Percentiles rank a stretch among this genome's conserved stretches.
Conservation (phyloP, 2,797 vertebrate species). For the Helostoma temminkii region DNA sequence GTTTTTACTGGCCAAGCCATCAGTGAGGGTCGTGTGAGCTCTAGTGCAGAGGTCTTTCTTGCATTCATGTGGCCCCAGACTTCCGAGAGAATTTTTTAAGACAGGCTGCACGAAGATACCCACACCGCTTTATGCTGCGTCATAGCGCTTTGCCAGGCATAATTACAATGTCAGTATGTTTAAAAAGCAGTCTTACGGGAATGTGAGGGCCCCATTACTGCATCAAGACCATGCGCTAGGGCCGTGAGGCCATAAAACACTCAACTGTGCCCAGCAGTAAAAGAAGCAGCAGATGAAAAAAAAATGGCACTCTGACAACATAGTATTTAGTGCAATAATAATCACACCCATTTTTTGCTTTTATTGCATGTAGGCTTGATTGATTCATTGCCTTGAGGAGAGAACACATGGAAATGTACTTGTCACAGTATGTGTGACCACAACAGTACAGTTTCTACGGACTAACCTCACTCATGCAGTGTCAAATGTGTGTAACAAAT, state of each 20-base stretch:
- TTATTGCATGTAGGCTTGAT: conserved; percentile 77
- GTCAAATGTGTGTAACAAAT: not conserved
- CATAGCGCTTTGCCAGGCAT: conserved; percentile 65
- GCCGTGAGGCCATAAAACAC: conserved; percentile 74
- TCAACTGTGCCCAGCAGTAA: conserved; percentile 77
- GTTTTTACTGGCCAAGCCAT: conserved; percentile 67
- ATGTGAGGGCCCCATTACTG: conserved; percentile 71
- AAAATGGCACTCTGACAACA: conserved; percentile 66
- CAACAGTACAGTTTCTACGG: conserved; percentile 58
- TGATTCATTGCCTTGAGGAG: conserved; percentile 73
- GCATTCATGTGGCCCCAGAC: conserved; percentile 53
- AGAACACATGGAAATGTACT: conserved; percentile 72
- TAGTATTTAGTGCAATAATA: conserved; percentile 78
- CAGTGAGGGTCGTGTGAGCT: conserved; percentile 53
- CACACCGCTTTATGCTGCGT: conserved; percentile 52
- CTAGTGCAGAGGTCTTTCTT: conserved; percentile 55
- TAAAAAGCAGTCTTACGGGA: conserved; percentile 72
- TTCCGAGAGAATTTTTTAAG: conserved; percentile 59
- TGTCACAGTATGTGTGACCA: conserved; percentile 64
- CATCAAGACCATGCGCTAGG: conserved; percentile 55
- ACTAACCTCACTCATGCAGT: conserved; percentile 15
- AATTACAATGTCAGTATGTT: conserved; percentile 79
- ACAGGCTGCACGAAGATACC: conserved; percentile 62
- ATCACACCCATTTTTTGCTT: conserved; percentile 72
- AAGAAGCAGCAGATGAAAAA: conserved; percentile 61